Percentiles rank a stretch among this genome's conserved stretches.
phyloP scores from a whole-genome alignment of 2,797 vertebrate species.

The Myripristis murdjan region DNA sequence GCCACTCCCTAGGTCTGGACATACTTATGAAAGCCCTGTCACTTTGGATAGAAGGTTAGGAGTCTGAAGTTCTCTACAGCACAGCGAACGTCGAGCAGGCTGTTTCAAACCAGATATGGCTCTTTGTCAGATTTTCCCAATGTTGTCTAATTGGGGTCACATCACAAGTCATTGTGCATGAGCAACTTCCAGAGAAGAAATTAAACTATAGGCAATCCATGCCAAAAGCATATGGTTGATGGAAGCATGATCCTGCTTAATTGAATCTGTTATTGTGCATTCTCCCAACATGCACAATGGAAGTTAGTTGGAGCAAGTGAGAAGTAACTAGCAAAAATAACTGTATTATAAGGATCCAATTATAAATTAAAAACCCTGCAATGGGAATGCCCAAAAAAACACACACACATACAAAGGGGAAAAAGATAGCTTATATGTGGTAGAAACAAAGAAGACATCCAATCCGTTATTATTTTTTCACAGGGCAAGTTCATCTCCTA shows the following conservation, averaged over 20 bases:
- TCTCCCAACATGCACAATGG: constrained; percentile 4
- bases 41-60: constrained; percentile 74
- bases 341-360: constrained; percentile 7
- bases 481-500: constrained; percentile 36
- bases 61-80: constrained; percentile 71
- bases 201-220: constrained; percentile 67
- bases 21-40: constrained; percentile 78
- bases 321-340: background rate
- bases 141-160: constrained; percentile 82
- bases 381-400: constrained; percentile 48
- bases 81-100: constrained; percentile 49
- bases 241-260: constrained; percentile 57
- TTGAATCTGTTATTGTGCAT: constrained; percentile 57
- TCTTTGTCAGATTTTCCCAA: constrained; percentile 69
- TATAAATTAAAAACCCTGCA: constrained; percentile 42
- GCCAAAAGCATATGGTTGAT: constrained; percentile 49
- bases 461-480: constrained; percentile 35
- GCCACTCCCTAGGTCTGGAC: constrained; percentile 58
- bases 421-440: constrained; percentile 13
- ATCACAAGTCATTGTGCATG: constrained; percentile 71
- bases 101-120: constrained; percentile 78
- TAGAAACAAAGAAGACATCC: constrained; percentile 2
- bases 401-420: background rate
- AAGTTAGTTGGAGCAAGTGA: background rate
- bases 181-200: constrained; percentile 71